These are phyloP conservation scores for Himalopsyche kuldschensis DNA, from an alignment of 2,888 invertebrate species.

Conservation along the genomic window DNA sequence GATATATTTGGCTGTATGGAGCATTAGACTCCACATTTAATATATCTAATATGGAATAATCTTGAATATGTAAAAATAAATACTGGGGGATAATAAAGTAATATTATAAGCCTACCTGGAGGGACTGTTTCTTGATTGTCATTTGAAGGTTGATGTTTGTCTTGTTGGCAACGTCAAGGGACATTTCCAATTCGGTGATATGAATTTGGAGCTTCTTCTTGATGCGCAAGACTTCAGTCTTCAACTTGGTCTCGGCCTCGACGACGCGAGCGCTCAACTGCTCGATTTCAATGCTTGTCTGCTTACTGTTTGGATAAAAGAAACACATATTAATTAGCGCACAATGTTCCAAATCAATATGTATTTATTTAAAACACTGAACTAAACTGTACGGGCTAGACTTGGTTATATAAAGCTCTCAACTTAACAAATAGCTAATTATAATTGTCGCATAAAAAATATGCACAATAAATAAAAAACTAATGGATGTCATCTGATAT, in stretches of 20 bases:
- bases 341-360: not conserved
- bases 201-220: constrained; percentile 99
- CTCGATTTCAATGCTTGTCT: constrained; percentile 97
- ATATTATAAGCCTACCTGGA: constrained; percentile 64
- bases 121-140: constrained; percentile 95
- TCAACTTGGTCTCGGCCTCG: constrained; percentile 93
- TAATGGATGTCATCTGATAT: no score
- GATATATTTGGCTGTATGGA: no score
- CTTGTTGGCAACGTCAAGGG: constrained; percentile 97
- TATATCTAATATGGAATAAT: no score
- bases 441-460: not conserved
- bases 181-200: constrained; percentile 95
- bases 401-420: not conserved
- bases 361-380: not conserved
- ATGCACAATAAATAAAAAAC: no score
- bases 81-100: not conserved
- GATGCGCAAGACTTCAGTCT: constrained; percentile 93
- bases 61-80: not conserved
- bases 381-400: not conserved
- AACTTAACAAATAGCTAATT: not conserved
- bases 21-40: no score
- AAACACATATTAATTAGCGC: not conserved
- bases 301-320: constrained; percentile 74
- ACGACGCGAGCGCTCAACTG: constrained; percentile 92
- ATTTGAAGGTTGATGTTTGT: constrained; percentile 96